Conservation (phyloP, 2,113 vertebrate genomes). For the Sinocyclocheilus grahami region DNA sequence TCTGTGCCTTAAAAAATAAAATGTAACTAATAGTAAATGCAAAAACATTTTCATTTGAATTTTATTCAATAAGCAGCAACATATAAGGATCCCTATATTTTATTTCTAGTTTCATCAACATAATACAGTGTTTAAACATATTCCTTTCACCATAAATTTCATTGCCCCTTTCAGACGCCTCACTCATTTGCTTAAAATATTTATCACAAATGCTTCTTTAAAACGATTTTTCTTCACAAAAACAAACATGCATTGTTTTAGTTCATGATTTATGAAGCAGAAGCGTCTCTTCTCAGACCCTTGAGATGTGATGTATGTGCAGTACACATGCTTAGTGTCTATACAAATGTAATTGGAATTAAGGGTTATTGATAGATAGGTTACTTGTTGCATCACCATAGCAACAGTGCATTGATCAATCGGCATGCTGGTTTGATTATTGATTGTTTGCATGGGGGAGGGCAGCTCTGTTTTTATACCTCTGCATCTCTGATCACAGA, state of each 20-base stretch:
- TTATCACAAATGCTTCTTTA: neutral
- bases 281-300: neutral
- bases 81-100: neutral
- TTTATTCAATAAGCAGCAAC: neutral
- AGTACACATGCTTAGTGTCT: neutral
- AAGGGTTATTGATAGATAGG: slow-evolving; percentile 39
- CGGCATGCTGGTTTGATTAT: slow-evolving; percentile 51
- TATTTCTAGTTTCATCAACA: neutral
- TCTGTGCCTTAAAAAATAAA: neutral
- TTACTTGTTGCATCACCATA: slow-evolving; percentile 44
- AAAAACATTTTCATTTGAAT: neutral
- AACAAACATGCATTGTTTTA: neutral
- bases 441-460: slow-evolving; percentile 51
- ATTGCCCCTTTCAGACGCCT: neutral
- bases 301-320: neutral
- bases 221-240: neutral
- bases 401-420: slow-evolving; percentile 52
- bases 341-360: neutral
- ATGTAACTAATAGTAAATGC: neutral
- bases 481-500: neutral
- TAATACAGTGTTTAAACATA: neutral
- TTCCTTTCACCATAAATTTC: neutral
- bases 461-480: neutral
- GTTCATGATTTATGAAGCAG: neutral
- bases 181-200: neutral